These are phyloP conservation scores for Papilio gigon DNA, from an alignment of 2,888 invertebrate species.

Conservation along the genomic window DNA sequence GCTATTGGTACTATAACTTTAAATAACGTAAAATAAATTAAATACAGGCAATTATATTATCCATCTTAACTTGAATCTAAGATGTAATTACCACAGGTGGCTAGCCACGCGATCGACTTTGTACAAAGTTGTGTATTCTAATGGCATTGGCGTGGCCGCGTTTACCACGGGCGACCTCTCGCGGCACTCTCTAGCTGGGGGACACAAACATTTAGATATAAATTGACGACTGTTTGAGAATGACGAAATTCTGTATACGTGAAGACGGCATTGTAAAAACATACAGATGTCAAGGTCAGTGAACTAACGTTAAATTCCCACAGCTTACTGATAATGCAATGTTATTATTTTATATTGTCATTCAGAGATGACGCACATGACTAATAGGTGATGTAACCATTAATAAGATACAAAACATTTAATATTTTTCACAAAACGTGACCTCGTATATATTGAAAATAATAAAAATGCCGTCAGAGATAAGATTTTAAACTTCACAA, in stretches of 20 bases:
- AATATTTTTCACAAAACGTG: no score
- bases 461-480: background rate
- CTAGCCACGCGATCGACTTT: background rate
- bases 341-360: background rate
- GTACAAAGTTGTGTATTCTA: no score
- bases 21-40: no score
- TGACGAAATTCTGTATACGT: background rate
- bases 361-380: background rate
- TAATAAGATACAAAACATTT: no score
- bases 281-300: slow-evolving; percentile 11
- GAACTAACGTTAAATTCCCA: slow-evolving; percentile 9
- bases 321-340: slow-evolving; percentile 6
- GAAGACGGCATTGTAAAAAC: background rate
- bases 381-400: background rate
- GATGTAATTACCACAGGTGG: background rate
- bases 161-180: no score
- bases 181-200: no score
- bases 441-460: no score
- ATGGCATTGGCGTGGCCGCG: no score
- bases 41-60: background rate
- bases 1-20: no score
- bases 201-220: background rate
- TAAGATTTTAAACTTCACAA: no score
- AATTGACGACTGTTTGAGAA: background rate
- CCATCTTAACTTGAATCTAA: background rate